Evolutionary conservation across 2,888 invertebrate species (phyloP), one percentile per base, ranked within the genome.

Genomic region (Leptodirus hochenwartii): DNA sequence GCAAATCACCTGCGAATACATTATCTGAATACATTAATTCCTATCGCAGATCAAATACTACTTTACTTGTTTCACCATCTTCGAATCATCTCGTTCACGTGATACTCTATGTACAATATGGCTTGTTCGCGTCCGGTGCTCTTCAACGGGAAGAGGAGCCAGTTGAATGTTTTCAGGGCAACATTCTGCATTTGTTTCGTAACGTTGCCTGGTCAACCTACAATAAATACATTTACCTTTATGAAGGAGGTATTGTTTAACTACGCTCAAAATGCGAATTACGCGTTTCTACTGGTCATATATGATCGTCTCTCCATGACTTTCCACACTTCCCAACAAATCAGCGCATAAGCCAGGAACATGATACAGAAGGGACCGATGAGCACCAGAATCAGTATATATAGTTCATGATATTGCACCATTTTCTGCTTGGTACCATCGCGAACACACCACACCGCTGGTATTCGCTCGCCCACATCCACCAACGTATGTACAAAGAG

Each of bases 271-370:
- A n/a, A n/a, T n/a, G n/a, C n/a, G n/a, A n/a, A n/a, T n/a, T n/a
- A n/a, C n/a, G n/a, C n/a, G n/a, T n/a, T n/a, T n/a, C n/a, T n/a
- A 23, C 62, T 61, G 20, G 65, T 62, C 65, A 70, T 67, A 25
- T 61, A 55, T 16, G 62, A 61, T 33, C 70, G 52, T 29, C 62
- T 54, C 39, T 65, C 61, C 54, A 69, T 64, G 6, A 71, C 66
- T 29, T 59, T 58, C 66, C 68, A 69, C 25, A 74, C 62, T 47
- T 71, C 70, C 52, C 61, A 61, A 43, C 69, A 68, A 41, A 76
- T 73, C 35, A 64, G 58, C 4, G 63, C 58, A 47, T 76, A 76
- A 25, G 73, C 67, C 33, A 66, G 61, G 1, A 60, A 59, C 72
- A 76, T 76, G 28, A 74, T 64, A 25, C 53, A 47, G 10, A 70